Evolutionary conservation across 1,140 invertebrate species (phyloP), one percentile per base, ranked within the genome.

Genomic region (Hycleus phaleratus): DNA sequence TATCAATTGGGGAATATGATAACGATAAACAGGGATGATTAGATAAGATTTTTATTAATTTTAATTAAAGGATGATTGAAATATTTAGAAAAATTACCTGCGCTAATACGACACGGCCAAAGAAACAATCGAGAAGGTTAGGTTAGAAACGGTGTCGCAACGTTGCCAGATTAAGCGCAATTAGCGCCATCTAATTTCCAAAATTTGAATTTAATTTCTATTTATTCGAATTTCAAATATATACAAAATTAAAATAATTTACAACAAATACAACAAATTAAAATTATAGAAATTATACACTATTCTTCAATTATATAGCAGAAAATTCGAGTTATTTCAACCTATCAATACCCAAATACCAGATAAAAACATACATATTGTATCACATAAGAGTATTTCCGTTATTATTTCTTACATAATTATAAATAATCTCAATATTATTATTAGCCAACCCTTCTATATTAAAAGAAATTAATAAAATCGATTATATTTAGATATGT

Each of bases 61-160:
- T 8, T 32, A 49, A 8, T 38, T n/a, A 0, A 49, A 5, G 39
- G 48, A 49, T 49, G 48, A 32, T 39, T 49, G 5, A 49, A 49
- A 64, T 58, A 64, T 62, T 54, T 49, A 11, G n/a, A 56, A 52
- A 66, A 59, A 64, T 51, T 52, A 66, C 62, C 59, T 58, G 40
- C 18, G 44, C 0, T n/a, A 26, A 46, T 18, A 51, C 49, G 32
- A 42, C 40, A 12, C 26, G 46, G 46, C 47, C 47, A 49, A 2
- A 49, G 11, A 8, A 47, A 47, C 10, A 47, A 47, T 47, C 9
- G 24, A 32, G 26, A 42, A 11, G 40, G 10, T 42, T 32, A 7
- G 4, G 32, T 5, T 32, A 4, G 32, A 32, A 32, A 2, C 32
- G 32, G 32, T 32, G 32, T 32, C 2, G 7, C 7, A 32, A 32